Evolutionary conservation across 2,113 vertebrate species (phyloP).

Genomic region (Accipiter virgatus): DNA sequence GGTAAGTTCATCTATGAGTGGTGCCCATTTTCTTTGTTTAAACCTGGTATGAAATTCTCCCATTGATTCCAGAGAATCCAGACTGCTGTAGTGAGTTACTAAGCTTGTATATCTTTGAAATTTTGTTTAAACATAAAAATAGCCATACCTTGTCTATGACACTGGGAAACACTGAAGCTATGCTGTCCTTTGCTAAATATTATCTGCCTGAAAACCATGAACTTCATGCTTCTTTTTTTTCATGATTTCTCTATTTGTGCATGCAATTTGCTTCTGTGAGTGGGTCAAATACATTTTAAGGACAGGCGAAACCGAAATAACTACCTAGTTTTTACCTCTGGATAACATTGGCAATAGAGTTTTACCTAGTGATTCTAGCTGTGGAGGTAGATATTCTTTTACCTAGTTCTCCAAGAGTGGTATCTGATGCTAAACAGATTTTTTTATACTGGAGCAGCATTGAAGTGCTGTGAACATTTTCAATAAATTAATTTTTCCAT

Average conservation of each 20-base stretch:
- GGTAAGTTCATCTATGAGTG: background rate
- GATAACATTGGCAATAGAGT: too few relatives aligned
- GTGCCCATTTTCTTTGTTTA: background rate
- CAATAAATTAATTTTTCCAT: background rate
- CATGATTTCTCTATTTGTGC: background rate
- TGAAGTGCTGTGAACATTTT: fast-evolving
- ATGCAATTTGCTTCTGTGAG: background rate
- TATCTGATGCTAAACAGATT: fast-evolving
- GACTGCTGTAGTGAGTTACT: background rate
- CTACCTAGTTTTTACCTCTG: background rate
- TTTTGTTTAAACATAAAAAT: background rate
- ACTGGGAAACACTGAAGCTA: background rate
- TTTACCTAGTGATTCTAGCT: background rate
- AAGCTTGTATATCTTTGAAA: background rate
- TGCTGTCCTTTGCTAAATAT: background rate
- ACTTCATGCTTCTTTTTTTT: background rate
- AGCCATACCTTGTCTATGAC: background rate
- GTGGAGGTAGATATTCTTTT: background rate
- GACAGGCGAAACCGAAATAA: background rate
- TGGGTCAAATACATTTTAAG: background rate
- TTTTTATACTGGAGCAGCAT: fast-evolving
- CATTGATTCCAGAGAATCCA: background rate
- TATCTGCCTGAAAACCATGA: background rate
- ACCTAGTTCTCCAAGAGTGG: background rate
- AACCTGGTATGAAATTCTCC: background rate